Evolutionary conservation across 2,113 vertebrate species (phyloP), one percentile per base, ranked within the genome.

Genomic region (Chroicocephalus ridibundus): DNA sequence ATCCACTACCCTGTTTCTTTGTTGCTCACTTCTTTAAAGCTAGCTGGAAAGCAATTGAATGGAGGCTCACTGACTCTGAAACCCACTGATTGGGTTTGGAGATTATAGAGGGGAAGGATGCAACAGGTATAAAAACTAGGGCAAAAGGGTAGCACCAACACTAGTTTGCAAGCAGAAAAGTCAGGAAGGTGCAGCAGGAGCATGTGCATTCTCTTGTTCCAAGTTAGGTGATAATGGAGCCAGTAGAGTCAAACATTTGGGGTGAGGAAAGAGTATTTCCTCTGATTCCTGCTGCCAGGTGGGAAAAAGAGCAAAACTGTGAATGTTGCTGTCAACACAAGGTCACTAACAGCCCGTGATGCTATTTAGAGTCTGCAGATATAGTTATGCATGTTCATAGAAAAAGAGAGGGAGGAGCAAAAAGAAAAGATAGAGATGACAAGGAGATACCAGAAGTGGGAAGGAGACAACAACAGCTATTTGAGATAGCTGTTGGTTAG

Each of bases 271-370:
- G 66, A 90, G 42, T 85, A 84, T 95, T 97, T 93, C 86, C 72
- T 71, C 66, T 82, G 83, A 86, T 95, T 82, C 72, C 74, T 89
- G 36, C 65, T 94, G 64, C 87, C 84, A 96, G 84, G 87, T 92
- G 85, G 91, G 84, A 86, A 96, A 96, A 96, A 94, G 95, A 94
- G 94, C 96, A 95, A 95, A 94, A 82, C 84, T 90, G 96, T 95
- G 89, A 94, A 76, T 71, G 61, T 85, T 96, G 66, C 94, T 93
- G 90, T 95, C 86, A 95, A 68, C 95, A 86, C 65, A 87, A 88
- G 91, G 92, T 96, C 92, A 95, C 66, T 60, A 88, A 55, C 60
- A 96, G 72, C 38, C 42, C 57, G 29, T 49, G 54, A 65, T 80
- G 58, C 83, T 96, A 95, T 96, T 90, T 94, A 93, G 62, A 94